Base-by-base conservation (phyloP, 2,888 invertebrate species). In the Ochropleura plecta region DNA sequence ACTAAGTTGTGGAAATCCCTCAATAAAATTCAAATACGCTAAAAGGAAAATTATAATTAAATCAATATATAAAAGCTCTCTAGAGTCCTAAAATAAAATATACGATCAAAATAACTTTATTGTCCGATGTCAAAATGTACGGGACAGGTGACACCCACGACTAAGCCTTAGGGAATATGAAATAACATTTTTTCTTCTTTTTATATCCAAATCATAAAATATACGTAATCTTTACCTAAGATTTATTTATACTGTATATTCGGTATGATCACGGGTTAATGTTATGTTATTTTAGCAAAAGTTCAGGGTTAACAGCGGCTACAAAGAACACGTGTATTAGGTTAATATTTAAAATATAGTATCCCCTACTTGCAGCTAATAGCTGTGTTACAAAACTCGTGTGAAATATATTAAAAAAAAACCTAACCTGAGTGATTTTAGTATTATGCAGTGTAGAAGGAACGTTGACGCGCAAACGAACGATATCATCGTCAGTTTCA, bases 101-200 rank as follows among this genome's bases (percentile, higher is more conserved):
- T 42, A 62, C 66, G 44, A 57, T 62, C 65, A 74, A 46, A 67
- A 75, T 67, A 63, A 81, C 44, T 57, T 67, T 81, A 75, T 48
- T 48, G 57, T 51, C 67, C 18, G 49, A 51, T 40, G 18, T 81
- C 46, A 75, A 68, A 75, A 75, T 57, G 67, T 75, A 75, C 48
- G 63, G 51, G 67, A 64, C 67, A 75, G 81, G 67, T 78, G 67
- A 81, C 78, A 81, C 67, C 76, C 76, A 78, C 76, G 75, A 75
- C 55, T 57, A 63, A 74, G 55, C 75, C 81, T 57, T 75, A 18
- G 76, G 81, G 63, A 67, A 75, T 53, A 81, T 53, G 30, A 57
- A 48, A 64, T 59, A 67, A 67, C 57, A 42, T 75, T 68, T 63
- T 75, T 75, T 68, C 57, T 75, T 53, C 55, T 46, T 74, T 78